Conservation (phyloP, 2,113 vertebrate species). For the Xenotilapia leptura region DNA sequence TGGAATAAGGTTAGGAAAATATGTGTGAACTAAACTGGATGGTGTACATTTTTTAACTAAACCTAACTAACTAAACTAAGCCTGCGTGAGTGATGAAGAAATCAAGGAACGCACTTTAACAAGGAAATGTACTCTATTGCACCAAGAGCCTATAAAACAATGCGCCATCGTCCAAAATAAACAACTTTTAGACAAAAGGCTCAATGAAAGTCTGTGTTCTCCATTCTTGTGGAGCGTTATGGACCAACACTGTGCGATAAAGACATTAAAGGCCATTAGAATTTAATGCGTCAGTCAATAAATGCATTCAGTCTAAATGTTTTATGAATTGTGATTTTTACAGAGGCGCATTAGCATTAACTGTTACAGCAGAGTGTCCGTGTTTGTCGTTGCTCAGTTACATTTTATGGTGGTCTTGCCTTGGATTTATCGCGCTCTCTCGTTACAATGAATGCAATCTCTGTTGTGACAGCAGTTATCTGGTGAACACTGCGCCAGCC, state of each 20-base stretch:
- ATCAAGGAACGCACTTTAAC: background rate
- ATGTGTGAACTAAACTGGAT: background rate
- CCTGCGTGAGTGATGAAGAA: background rate
- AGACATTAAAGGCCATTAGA: background rate
- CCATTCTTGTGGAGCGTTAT: background rate
- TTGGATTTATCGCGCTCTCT: no score
- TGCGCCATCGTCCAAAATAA: background rate
- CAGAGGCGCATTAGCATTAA: background rate
- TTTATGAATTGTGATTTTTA: background rate
- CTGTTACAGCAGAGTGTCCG: background rate
- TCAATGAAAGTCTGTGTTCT: background rate
- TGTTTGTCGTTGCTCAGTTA: background rate
- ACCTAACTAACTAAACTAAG: background rate
- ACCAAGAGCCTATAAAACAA: background rate
- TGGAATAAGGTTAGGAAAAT: background rate
- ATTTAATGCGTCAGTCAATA: background rate
- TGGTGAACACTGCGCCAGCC: background rate
- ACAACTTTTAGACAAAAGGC: background rate
- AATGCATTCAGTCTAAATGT: background rate
- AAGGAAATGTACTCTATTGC: background rate
- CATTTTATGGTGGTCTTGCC: background rate
- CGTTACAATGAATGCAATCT: background rate
- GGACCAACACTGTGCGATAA: accelerated
- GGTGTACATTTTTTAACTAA: background rate
- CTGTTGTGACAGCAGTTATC: background rate